Evolutionary conservation across 2,888 invertebrate species (phyloP).

Genomic region (Torymus tubicola): DNA sequence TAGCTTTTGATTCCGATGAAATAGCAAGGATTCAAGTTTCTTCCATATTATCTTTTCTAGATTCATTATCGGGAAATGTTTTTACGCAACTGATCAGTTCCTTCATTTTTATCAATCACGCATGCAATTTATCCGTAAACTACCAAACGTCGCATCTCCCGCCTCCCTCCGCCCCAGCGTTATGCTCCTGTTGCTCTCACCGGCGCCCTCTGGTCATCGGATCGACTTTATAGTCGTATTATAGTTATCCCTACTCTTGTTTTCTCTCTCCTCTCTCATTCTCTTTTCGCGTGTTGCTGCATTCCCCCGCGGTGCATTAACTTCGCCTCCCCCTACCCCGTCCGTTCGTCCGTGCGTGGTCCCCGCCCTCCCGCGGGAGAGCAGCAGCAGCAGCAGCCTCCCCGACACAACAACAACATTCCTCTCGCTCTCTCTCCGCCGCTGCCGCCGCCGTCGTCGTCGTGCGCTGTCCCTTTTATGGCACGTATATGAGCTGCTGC

Average conservation of each 20-base stretch:
- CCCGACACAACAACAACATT: conserved; percentile 75
- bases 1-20: no score
- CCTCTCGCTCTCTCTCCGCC: conserved; percentile 68
- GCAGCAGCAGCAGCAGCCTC: conserved; percentile 65
- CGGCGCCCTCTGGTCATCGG: conserved; percentile 18
- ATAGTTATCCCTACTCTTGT: conserved; percentile 9
- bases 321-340: conserved; percentile 64
- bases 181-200: not conserved
- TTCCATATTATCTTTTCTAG: no score
- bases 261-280: conserved; percentile 4
- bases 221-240: conserved; percentile 15
- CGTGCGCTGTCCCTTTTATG: conserved; percentile 55
- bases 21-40: no score
- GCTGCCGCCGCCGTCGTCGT: no score
- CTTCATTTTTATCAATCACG: no score
- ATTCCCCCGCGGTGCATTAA: conserved; percentile 75
- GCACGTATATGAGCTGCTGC: conserved; percentile 10
- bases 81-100: no score
- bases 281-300: conserved; percentile 43
- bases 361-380: conserved; percentile 63
- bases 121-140: no score
- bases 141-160: no score
- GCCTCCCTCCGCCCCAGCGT: no score
- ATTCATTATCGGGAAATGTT: no score
- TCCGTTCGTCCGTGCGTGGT: not conserved